These are phyloP conservation scores for Leptinotarsa lineolata DNA, from an alignment of 1,140 invertebrate species.

Conservation along the genomic window DNA sequence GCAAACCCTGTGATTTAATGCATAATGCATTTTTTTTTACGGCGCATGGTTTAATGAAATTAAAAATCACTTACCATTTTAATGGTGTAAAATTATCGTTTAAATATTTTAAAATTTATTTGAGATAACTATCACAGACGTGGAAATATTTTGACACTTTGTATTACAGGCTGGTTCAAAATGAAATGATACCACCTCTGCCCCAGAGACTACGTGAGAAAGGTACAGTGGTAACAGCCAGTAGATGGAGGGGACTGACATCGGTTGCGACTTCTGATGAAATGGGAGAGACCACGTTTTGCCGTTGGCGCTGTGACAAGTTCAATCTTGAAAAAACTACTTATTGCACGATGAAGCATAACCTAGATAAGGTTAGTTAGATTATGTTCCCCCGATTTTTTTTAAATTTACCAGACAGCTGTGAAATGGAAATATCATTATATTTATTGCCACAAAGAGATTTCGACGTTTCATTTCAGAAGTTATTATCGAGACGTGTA, in stretches of 20 bases:
- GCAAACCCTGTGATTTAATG: too few relatives aligned
- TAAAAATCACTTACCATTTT: too few relatives aligned
- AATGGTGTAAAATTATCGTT: too few relatives aligned
- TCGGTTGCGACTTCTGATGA: conserved; percentile 2
- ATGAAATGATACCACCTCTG: neutral
- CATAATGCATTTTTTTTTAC: too few relatives aligned
- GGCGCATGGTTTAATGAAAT: too few relatives aligned
- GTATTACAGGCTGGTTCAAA: neutral
- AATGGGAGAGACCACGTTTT: conserved; percentile 3
- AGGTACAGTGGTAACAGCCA: neutral
- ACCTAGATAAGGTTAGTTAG: neutral
- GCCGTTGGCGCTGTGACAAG: neutral
- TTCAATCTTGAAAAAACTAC: neutral
- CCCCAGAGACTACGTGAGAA: neutral
- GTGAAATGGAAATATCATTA: too few relatives aligned
- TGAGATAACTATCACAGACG: neutral
- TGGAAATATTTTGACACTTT: neutral
- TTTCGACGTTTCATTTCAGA: too few relatives aligned
- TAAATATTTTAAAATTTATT: neutral
- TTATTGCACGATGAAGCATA: neutral
- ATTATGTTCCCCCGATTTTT: too few relatives aligned
- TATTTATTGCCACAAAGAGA: too few relatives aligned
- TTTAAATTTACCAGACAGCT: too few relatives aligned
- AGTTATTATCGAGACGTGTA: too few relatives aligned
- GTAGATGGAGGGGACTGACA: neutral